Evolutionary conservation across 2,888 invertebrate species (phyloP).

Genomic region (Stenolophus ochropezus): DNA sequence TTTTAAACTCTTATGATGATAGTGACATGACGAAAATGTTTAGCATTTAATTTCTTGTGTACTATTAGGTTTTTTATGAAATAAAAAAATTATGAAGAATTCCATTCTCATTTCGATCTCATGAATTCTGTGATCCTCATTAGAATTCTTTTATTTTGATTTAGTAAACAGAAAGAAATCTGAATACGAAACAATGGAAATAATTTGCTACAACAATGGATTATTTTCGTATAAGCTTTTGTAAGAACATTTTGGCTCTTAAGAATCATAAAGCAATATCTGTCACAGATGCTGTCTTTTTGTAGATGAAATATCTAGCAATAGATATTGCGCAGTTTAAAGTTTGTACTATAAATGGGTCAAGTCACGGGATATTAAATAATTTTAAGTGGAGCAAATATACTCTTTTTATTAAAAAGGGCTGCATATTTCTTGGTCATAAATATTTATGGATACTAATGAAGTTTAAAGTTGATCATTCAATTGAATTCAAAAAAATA

Average conservation of each 20-base stretch:
- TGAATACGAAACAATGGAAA: not conserved
- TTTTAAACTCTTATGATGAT: too few relatives aligned
- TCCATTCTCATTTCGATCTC: too few relatives aligned
- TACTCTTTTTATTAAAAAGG: not conserved
- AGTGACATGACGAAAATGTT: too few relatives aligned
- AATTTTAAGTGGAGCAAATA: not conserved
- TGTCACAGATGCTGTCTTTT: conserved; percentile 4
- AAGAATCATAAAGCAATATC: conserved; percentile 6
- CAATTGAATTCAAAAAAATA: not conserved
- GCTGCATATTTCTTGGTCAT: not conserved
- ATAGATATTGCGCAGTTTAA: conserved; percentile 7
- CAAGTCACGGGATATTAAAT: conserved; percentile 22
- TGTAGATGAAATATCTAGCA: conserved; percentile 6
- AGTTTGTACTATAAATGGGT: conserved; percentile 1
- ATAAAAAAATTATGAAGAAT: too few relatives aligned
- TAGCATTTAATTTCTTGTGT: too few relatives aligned
- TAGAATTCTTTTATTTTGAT: not conserved
- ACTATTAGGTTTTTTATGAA: too few relatives aligned
- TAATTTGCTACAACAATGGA: not conserved
- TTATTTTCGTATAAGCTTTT: not conserved
- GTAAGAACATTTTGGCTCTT: conserved; percentile 20
- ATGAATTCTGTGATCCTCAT: too few relatives aligned
- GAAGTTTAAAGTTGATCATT: not conserved
- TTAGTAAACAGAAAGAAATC: not conserved
- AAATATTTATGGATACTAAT: not conserved